Evolutionary conservation across 92 coral and sea anemone species (phyloP).

Genomic region (Chrysogorgia sp.): DNA sequence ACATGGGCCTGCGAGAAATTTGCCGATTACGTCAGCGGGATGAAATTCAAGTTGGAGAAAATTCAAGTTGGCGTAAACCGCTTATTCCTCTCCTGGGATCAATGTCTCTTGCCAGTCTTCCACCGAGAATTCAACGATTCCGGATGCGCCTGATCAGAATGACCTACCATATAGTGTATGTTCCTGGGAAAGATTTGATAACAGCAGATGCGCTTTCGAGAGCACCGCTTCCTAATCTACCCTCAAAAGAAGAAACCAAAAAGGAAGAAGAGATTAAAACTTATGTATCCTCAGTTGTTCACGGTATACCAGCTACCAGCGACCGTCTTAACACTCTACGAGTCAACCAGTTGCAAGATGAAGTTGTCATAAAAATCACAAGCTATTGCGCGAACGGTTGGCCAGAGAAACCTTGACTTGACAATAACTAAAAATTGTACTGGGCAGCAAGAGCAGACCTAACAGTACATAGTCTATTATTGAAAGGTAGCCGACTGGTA

Average conservation of each 20-base stretch:
- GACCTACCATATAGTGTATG: constrained; percentile 47
- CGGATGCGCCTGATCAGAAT: constrained; percentile 54
- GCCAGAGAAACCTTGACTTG: constrained; percentile 53
- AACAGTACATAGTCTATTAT: constrained; percentile 43
- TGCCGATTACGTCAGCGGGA: constrained; percentile 52
- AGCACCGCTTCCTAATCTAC: too few relatives aligned
- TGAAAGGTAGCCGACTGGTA: constrained; percentile 47
- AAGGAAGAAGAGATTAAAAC: too few relatives aligned
- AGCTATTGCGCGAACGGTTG: constrained; percentile 51
- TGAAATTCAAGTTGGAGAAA: constrained; percentile 54
- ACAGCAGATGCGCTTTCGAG: too few relatives aligned
- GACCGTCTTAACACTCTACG: constrained; percentile 44
- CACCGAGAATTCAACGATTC: constrained; percentile 51
- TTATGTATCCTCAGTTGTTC: constrained; percentile 33
- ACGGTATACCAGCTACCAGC: constrained; percentile 53
- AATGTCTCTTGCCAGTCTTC: constrained; percentile 47
- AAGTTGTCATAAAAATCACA: constrained; percentile 23
- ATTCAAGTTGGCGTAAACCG: constrained; percentile 69
- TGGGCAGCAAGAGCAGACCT: constrained; percentile 54
- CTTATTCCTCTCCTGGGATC: constrained; percentile 49
- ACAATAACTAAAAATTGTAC: constrained; percentile 48
- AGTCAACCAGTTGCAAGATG: constrained; percentile 51
- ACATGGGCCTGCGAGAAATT: constrained; percentile 67
- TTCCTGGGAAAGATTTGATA: too few relatives aligned
- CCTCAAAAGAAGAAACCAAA: too few relatives aligned